Percentiles rank a stretch among this genome's conserved stretches.
Conservation (phyloP, 2,113 vertebrate genomes). For the Burhinus oedicnemus region DNA sequence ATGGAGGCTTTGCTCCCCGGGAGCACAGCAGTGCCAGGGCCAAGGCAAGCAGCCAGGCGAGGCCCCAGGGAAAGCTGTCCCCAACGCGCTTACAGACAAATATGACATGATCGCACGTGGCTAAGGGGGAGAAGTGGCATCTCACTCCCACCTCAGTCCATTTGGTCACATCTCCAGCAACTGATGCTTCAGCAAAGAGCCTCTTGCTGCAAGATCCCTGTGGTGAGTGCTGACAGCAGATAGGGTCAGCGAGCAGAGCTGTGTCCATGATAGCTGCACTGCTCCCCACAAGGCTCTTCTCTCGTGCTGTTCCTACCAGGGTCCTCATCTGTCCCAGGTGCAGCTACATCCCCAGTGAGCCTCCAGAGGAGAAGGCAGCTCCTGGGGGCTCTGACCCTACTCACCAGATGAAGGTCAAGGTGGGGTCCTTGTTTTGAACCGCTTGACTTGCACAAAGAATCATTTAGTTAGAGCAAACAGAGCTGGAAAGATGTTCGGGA, state of each 20-base stretch:
- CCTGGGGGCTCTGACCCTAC: not conserved
- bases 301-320: accelerated
- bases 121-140: not conserved
- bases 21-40: not conserved
- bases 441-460: not conserved
- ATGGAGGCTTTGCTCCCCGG: accelerated
- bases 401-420: not conserved
- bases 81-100: not conserved
- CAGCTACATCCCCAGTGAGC: accelerated
- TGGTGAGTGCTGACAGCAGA: not conserved
- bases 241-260: accelerated
- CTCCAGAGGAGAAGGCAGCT: not conserved
- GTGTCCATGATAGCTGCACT: accelerated
- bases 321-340: not conserved
- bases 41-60: accelerated
- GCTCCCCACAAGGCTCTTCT: not conserved
- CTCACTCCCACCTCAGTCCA: not conserved
- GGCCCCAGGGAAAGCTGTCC: not conserved
- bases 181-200: accelerated
- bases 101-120: accelerated
- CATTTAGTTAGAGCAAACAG: not conserved
- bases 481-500: not conserved
- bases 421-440: not conserved
- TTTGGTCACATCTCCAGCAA: not conserved
- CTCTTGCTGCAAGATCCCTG: not conserved